These are phyloP conservation scores for Telmatherina bonti DNA, from an alignment of 2,797 vertebrate species.

Conservation along the genomic window DNA sequence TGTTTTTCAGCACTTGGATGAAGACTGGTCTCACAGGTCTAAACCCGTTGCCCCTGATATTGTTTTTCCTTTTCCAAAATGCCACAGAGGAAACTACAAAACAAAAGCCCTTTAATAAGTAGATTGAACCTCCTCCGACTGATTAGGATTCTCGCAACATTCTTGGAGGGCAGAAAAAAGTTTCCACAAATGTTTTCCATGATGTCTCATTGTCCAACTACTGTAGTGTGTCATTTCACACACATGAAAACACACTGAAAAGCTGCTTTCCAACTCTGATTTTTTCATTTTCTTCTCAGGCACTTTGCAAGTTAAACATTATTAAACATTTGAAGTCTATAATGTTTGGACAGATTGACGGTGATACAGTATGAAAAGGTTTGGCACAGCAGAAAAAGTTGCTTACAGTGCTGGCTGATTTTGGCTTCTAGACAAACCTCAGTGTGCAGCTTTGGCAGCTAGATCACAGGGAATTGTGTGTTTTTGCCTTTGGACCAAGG, in stretches of 20 bases:
- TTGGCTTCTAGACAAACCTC: constrained; percentile 52
- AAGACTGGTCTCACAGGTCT: constrained; percentile 8
- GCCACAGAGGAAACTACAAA: constrained; percentile 22
- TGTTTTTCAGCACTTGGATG: constrained; percentile 5
- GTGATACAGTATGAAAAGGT: constrained; percentile 39
- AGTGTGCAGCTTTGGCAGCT: constrained; percentile 51
- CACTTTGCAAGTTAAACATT: constrained; percentile 34
- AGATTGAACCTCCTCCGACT: constrained; percentile 17
- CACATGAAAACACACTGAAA: constrained; percentile 11
- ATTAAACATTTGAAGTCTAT: constrained; percentile 35
- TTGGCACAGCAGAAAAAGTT: constrained; percentile 38
- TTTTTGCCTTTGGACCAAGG: constrained; percentile 43
- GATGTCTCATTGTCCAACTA: constrained; percentile 40
- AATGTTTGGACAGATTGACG: constrained; percentile 30
- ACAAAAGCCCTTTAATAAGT: constrained; percentile 5
- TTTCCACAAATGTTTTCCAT: constrained; percentile 50
- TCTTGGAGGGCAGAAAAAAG: constrained; percentile 30
- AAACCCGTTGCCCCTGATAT: background rate
- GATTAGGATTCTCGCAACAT: constrained; percentile 43
- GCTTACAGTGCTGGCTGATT: constrained; percentile 32
- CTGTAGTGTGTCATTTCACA: constrained; percentile 6
- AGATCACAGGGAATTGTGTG: constrained; percentile 52
- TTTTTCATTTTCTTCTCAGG: background rate
- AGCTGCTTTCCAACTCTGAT: constrained; percentile 16
- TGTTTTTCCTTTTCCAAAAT: constrained; percentile 36